A percentile compares a stretch with the other conserved stretches of the same genome.
These are phyloP conservation scores for Myiozetetes cayanensis DNA, from an alignment of 2,113 vertebrate genomes.

Conservation along the genomic window DNA sequence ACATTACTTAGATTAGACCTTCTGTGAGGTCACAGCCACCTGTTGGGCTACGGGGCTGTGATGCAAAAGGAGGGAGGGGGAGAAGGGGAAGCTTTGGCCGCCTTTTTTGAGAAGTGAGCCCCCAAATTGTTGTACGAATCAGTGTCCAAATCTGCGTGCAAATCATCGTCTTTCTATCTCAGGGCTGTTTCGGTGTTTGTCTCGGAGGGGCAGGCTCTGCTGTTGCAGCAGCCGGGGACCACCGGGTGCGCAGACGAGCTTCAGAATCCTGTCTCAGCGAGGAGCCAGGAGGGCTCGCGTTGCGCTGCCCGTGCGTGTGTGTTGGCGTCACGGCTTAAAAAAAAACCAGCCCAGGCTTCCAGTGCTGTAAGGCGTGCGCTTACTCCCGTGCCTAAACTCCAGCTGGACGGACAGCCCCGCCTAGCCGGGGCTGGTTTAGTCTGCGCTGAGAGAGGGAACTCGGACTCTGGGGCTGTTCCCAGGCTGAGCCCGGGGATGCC, in stretches of 20 bases:
- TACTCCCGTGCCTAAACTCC: accelerated
- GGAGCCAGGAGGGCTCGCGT: accelerated
- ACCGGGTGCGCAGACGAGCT: neutral
- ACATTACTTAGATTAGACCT: neutral
- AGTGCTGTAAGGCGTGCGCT: accelerated
- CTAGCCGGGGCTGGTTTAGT: neutral
- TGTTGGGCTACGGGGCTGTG: neutral
- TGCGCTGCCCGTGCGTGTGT: accelerated
- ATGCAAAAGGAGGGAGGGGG: neutral
- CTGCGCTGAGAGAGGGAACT: neutral
- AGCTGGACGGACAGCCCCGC: neutral
- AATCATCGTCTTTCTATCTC: neutral
- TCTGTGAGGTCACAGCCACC: neutral
- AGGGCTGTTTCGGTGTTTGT: neutral
- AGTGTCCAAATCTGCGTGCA: too few relatives aligned
- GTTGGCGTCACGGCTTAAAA: neutral
- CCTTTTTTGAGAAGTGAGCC: neutral
- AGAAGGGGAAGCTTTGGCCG: neutral
- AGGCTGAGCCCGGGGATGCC: neutral
- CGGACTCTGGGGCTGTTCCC: neutral
- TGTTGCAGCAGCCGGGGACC: neutral
- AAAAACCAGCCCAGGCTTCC: neutral
- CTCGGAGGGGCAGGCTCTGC: neutral
- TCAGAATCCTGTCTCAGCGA: accelerated
- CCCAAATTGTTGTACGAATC: neutral